Evolutionary conservation across 1,140 invertebrate genomes (phyloP).

Genomic region (Mycetomoellerius zeteki): DNA sequence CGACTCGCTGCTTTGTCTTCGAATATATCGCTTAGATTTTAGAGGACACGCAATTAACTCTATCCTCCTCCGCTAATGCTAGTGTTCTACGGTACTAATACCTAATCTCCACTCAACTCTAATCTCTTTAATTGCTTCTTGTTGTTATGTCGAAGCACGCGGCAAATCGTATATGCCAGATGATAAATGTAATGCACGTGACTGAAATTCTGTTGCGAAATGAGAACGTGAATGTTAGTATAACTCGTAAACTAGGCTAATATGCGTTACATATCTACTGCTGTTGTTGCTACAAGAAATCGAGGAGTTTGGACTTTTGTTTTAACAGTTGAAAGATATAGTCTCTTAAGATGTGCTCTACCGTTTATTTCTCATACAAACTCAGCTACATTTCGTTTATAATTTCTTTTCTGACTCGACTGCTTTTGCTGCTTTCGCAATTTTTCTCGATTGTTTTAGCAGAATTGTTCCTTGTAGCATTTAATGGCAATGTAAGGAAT

Average conservation of each 20-base stretch:
- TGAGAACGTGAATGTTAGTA: constrained; percentile 20
- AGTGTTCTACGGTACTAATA: constrained; percentile 8
- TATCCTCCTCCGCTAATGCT: neutral
- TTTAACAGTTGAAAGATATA: constrained; percentile 4
- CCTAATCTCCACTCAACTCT: constrained; percentile 29
- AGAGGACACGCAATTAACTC: constrained; percentile 19
- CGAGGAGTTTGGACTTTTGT: constrained; percentile 8
- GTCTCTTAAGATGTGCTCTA: neutral
- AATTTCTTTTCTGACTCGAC: constrained; percentile 36
- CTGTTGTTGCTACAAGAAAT: neutral
- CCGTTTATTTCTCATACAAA: constrained; percentile 6
- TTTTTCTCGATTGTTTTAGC: constrained; percentile 41
- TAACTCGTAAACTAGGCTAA: constrained; percentile 23
- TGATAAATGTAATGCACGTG: constrained; percentile 54
- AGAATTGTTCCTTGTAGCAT: neutral
- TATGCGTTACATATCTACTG: constrained; percentile 5
- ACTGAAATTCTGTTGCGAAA: constrained; percentile 35
- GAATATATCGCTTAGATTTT: constrained; percentile 23
- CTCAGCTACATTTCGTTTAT: constrained; percentile 29
- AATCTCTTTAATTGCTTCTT: constrained; percentile 64
- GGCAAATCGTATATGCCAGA: constrained; percentile 31
- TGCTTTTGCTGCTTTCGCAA: neutral
- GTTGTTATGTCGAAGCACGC: constrained; percentile 57
- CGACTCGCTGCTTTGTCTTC: constrained; percentile 14
- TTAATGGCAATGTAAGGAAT: neutral